Conservation (phyloP, 35 echinoderm and acorn worm species). For the Eucidaris tribuloides region DNA sequence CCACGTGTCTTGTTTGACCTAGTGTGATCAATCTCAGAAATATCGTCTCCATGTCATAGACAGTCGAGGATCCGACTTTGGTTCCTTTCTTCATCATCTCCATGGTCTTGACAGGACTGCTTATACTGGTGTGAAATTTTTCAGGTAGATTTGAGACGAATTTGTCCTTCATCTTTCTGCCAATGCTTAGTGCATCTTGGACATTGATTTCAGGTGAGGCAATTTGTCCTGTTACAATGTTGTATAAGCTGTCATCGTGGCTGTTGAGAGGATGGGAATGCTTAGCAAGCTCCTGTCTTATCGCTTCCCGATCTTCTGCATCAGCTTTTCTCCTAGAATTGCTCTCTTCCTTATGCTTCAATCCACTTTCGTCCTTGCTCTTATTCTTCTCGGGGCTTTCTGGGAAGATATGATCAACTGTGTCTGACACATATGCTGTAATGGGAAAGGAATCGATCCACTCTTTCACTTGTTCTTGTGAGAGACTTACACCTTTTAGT, state of each 20-base stretch:
- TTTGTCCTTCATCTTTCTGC: not conserved
- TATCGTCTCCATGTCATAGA: constrained; percentile 16
- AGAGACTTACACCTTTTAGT: not conserved
- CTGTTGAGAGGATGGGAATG: constrained; percentile 2
- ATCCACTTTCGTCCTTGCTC: not conserved
- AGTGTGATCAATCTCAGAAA: constrained; percentile 27
- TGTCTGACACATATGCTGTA: constrained; percentile 32
- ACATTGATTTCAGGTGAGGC: constrained; percentile 20
- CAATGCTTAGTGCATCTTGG: not conserved
- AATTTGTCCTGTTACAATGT: constrained; percentile 27
- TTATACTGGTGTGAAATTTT: not conserved
- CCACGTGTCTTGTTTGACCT: not conserved
- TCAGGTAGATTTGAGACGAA: constrained; percentile 13
- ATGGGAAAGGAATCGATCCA: constrained; percentile 43
- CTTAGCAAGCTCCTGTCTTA: constrained; percentile 23
- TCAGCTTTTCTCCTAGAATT: not conserved
- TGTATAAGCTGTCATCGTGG: constrained; percentile 13
- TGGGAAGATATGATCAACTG: constrained; percentile 23
- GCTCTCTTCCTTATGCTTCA: constrained; percentile 31
- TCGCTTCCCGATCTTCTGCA: constrained; percentile 25
- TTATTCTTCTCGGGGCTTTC: not conserved
- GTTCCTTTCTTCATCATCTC: constrained; percentile 26
- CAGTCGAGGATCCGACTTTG: constrained; percentile 1
- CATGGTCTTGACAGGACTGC: constrained; percentile 17
- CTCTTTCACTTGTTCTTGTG: constrained; percentile 32